Base-by-base conservation (phyloP, 2,888 invertebrate genomes). In the Dendrolimus pini region DNA sequence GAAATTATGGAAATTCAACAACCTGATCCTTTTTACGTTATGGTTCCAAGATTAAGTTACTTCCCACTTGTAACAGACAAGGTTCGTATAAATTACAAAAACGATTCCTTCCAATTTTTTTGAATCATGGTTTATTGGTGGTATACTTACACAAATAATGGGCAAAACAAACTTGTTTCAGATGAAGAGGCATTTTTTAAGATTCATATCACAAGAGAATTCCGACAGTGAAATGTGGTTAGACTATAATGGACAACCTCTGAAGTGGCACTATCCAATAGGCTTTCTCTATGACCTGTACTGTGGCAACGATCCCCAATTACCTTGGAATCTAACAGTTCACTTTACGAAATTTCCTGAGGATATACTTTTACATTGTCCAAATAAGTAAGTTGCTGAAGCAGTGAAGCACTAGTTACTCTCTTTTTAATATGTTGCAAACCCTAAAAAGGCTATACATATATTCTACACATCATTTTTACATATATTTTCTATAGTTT, bases 341-440 rank as follows among this genome's bases (percentile, higher is more conserved):
- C 98, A 98, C 82, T 99, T 98, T 84, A 95, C 97, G 70, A 96
- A 97, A 80, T 99, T 98, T 83, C 99, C 99, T 12, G 97, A 97
- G 75, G 94, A 95, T 56, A 92, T 96, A 69, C 91, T 99, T n/a
- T 93, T 99, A 67, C 95, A 95, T 78, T 97, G 97, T 78, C 93
- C 93, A 56, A 96, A 94, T 75, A 96, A 96, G 96, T 96, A 92
- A 75, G 68, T 14, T 9, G 30, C 41, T 55, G 1, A 30, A 30
- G 30, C 30, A 14, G 14, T 14, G 14, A 14, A 14, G 14, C 14
- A 14, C 14, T 14, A 14, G 14, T 14, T 14, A 14, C 14, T 14
- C 14, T 14, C 14, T 14, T 6, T 30, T 30, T 30, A 30, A 30
- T 30, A 3, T 30, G 30, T 30, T 30, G 30, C 30, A 30, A 0